These are phyloP conservation scores for Drosophila infuscata DNA, from an alignment of 2,888 invertebrate species.

Conservation along the genomic window DNA sequence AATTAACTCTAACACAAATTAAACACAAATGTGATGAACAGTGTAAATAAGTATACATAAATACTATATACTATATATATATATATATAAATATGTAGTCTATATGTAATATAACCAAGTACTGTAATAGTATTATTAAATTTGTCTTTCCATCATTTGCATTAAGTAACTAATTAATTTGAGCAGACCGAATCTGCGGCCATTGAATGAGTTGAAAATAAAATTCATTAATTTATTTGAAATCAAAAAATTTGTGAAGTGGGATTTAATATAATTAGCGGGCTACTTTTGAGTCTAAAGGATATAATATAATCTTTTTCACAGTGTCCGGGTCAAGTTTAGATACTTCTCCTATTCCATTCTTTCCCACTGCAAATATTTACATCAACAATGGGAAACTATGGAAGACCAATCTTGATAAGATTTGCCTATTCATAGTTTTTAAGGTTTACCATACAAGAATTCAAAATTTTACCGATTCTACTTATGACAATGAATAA, in stretches of 20 bases:
- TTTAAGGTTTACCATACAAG: not conserved
- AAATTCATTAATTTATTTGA: slow-evolving; percentile 58
- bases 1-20: slow-evolving; percentile 7
- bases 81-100: not conserved
- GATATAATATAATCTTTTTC: no score
- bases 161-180: slow-evolving; percentile 25
- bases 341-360: no score
- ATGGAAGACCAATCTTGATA: not conserved
- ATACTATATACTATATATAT: not conserved
- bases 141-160: slow-evolving; percentile 41
- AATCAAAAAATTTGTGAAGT: no score
- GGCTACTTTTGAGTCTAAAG: no score
- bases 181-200: slow-evolving; percentile 11
- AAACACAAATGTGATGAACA: slow-evolving; percentile 74
- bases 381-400: no score
- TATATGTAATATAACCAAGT: slow-evolving; percentile 46
- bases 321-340: no score
- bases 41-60: slow-evolving; percentile 52
- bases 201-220: slow-evolving; percentile 54
- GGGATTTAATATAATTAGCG: no score
- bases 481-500: no score
- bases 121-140: slow-evolving; percentile 65
- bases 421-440: not conserved
- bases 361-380: no score
- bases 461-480: not conserved